Percentiles rank a stretch among this genome's conserved stretches.
phyloP scores from a whole-genome alignment of 2,113 vertebrate species.

The Boulengeromyrus knoepffleri region DNA sequence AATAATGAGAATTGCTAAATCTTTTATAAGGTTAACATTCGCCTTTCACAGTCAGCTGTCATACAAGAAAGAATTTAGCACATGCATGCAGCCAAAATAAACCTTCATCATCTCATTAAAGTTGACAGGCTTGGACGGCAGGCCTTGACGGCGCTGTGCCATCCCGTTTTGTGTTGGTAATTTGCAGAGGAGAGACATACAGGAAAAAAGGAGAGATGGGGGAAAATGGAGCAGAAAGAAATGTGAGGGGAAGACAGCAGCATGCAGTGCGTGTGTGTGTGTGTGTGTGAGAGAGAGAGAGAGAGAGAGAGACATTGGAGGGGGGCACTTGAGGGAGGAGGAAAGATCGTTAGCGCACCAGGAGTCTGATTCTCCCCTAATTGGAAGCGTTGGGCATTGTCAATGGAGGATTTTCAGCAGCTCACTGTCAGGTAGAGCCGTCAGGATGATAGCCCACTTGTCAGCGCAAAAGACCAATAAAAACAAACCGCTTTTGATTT shows the following conservation, averaged over 20 bases:
- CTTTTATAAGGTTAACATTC: slow-evolving; percentile 90
- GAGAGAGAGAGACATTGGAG: neutral
- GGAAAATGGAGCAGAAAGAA: slow-evolving; percentile 25
- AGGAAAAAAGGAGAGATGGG: slow-evolving; percentile 22
- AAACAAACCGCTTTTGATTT: slow-evolving; percentile 99
- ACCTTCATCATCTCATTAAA: slow-evolving; percentile 84
- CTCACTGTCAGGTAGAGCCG: slow-evolving; percentile 95
- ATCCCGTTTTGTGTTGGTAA: slow-evolving; percentile 76
- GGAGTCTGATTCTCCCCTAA: slow-evolving; percentile 89
- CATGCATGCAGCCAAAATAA: slow-evolving; percentile 52
- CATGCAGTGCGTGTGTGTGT: slow-evolving; percentile 41
- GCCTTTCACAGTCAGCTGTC: slow-evolving; percentile 76
- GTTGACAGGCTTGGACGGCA: slow-evolving; percentile 71
- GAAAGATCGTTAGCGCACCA: slow-evolving; percentile 85
- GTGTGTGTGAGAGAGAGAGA: slow-evolving; percentile 11
- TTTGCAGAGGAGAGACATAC: slow-evolving; percentile 55
- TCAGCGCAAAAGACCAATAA: slow-evolving; percentile 99
- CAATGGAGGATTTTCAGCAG: slow-evolving; percentile 93
- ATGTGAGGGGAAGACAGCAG: slow-evolving; percentile 60
- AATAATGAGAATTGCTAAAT: slow-evolving; percentile 91
- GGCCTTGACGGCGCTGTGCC: slow-evolving; percentile 43
- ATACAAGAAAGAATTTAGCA: slow-evolving; percentile 88
- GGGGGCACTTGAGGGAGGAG: slow-evolving; percentile 55
- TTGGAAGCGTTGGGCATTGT: slow-evolving; percentile 99
- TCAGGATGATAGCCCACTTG: slow-evolving; percentile 99